phyloP scores from a whole-genome alignment of 2,888 invertebrate species.

The Dorcus hopei region DNA sequence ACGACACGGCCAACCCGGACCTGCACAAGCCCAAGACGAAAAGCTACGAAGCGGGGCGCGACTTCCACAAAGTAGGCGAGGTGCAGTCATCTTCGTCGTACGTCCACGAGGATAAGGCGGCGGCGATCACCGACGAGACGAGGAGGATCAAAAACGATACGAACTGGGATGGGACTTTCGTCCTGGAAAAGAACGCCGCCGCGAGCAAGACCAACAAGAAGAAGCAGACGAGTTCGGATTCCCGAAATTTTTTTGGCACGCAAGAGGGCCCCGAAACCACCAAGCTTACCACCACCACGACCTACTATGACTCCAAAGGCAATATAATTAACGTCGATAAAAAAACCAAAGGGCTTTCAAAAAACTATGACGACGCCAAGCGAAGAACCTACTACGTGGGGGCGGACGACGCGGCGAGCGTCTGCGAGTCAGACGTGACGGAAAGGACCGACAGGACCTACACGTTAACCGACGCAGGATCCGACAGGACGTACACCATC shows the following conservation, averaged over 20 bases:
- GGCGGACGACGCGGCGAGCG: background rate
- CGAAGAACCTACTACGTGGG: background rate
- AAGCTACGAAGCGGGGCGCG: slow-evolving; percentile 50
- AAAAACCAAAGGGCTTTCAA: background rate
- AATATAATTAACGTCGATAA: slow-evolving; percentile 41
- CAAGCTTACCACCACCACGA: slow-evolving; percentile 38
- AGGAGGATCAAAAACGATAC: slow-evolving; percentile 5
- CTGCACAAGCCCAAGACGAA: slow-evolving; percentile 44
- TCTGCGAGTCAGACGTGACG: background rate
- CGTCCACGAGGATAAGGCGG: slow-evolving; percentile 14
- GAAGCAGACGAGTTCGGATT: slow-evolving; percentile 14
- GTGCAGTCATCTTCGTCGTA: slow-evolving; percentile 34
- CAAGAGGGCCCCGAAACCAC: slow-evolving; percentile 3
- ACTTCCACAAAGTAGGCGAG: slow-evolving; percentile 46
- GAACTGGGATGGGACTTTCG: slow-evolving; percentile 9
- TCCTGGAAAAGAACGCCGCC: slow-evolving; percentile 17
- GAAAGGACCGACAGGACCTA: slow-evolving; percentile 7
- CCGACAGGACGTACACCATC: slow-evolving; percentile 13
- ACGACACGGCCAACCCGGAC: slow-evolving; percentile 57
- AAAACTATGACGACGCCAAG: background rate
- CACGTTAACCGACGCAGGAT: slow-evolving; percentile 19
- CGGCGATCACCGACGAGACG: slow-evolving; percentile 15
- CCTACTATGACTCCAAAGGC: slow-evolving; percentile 46
- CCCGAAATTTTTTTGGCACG: slow-evolving; percentile 21
- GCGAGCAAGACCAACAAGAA: slow-evolving; percentile 15